phyloP scores from a whole-genome alignment of 2,113 vertebrate species.

The Chiloscyllium plagiosum region DNA sequence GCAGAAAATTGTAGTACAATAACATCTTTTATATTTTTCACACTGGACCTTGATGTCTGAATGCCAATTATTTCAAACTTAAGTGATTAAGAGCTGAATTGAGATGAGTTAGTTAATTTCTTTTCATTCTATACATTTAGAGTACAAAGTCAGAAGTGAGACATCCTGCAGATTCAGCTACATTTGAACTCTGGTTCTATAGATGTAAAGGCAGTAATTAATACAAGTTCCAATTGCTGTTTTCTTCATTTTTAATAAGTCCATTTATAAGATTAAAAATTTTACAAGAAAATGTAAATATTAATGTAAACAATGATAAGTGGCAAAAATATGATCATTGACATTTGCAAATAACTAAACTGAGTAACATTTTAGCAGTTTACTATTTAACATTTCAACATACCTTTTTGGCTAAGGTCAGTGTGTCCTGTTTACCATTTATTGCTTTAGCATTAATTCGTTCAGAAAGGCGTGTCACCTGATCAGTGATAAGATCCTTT shows the following conservation, averaged over 20 bases:
- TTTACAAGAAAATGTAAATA: too few relatives aligned
- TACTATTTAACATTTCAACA: not conserved
- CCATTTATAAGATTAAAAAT: not conserved
- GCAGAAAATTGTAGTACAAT: not conserved
- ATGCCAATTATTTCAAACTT: not conserved
- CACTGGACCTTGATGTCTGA: not conserved
- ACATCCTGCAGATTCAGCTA: not conserved
- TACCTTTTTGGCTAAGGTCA: constrained; percentile 73
- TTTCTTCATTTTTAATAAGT: not conserved
- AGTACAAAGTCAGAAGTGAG: not conserved
- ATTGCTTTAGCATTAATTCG: constrained; percentile 53
- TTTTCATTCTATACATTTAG: not conserved
- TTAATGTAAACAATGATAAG: not conserved
- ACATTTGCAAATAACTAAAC: not conserved
- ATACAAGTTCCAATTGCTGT: not conserved
- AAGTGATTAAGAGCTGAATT: not conserved
- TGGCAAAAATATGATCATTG: not conserved
- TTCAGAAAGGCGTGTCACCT: constrained; percentile 62
- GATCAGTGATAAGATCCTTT: constrained; percentile 70
- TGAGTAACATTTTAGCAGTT: not conserved
- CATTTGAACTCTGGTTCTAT: not conserved
- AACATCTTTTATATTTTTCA: not conserved
- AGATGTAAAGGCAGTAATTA: not conserved
- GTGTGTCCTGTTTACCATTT: constrained; percentile 56
- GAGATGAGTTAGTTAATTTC: not conserved